Base-by-base conservation (phyloP, 2,113 vertebrate genomes). In the Petrocephalus zakoni region DNA sequence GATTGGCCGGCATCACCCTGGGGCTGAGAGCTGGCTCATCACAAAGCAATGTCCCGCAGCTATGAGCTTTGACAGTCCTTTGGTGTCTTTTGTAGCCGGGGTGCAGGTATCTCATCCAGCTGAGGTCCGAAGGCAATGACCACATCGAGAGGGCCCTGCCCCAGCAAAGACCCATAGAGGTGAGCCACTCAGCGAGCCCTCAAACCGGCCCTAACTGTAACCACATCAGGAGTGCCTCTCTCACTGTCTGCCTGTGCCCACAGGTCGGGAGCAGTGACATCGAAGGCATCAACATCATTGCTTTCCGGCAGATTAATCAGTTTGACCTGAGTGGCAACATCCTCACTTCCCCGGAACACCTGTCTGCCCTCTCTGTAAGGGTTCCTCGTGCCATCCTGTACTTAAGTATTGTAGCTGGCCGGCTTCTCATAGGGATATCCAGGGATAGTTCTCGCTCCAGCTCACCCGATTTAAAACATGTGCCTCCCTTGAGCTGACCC, bases 311-410 rank as follows among this genome's bases (percentile, higher is more conserved):
- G 94, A 99, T 99, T 90, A 99, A 97, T 94, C 98, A 98, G 0
- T 99, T 99, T 90, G 98, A 99, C 91, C 94, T 99, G 53, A 99
- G 98, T 87, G 98, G 98, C 89, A 99, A 99, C 29, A 96, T 99
- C 91, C 95, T 98, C 92, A 98, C 98, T 0, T 95, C 96, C 55
- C 95, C 97, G 0, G 98, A 99, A 88, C 96, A 98, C 89, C 97
- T 99, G 42, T 94, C 97, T 72, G 97, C 98, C 0, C 94, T 99
- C 22, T 98, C 97, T 94, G 98, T 99, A 96, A 93, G 94, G 15
- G 21, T 46, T 34, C 10, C 3, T 17, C 15, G 6, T 34, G 22
- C 21, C 53, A 2, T 46, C 5, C 37, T 46, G 46, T 3, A 13
- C 55, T 13, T n/a, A 42, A 42, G 42, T 42, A 5, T 22, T 37